Percentiles rank a stretch among this genome's conserved stretches.
Conservation (phyloP, 2,797 vertebrate species). For the Danio jaintianensis region DNA sequence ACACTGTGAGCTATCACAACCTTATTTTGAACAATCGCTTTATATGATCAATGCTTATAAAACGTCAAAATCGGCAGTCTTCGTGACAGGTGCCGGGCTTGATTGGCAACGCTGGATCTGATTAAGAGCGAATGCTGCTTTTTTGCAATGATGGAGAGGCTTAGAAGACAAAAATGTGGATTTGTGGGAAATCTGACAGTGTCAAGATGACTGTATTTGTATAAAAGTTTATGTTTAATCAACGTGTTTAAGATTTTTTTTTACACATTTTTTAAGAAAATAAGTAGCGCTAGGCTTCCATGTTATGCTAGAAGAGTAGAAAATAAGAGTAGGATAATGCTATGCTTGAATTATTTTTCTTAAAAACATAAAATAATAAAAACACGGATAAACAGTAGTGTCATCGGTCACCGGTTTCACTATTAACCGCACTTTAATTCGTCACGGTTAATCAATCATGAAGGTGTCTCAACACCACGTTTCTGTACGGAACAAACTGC, state of each 20-base stretch:
- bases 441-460: too few species aligned
- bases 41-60: slow-evolving; percentile 77
- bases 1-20: slow-evolving; percentile 71
- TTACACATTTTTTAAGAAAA: not conserved
- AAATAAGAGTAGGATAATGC: too few species aligned
- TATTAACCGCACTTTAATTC: too few species aligned
- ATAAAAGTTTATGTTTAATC: not conserved
- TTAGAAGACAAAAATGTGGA: slow-evolving; percentile 44
- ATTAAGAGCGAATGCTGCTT: slow-evolving; percentile 56
- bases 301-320: too few species aligned
- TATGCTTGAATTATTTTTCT: too few species aligned
- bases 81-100: slow-evolving; percentile 70
- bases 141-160: slow-evolving; percentile 30
- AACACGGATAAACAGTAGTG: too few species aligned
- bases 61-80: slow-evolving; percentile 73
- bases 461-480: too few species aligned
- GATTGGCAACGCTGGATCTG: slow-evolving; percentile 59
- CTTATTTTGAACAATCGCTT: slow-evolving; percentile 72
- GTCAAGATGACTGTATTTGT: not conserved
- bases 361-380: too few species aligned
- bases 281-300: not conserved
- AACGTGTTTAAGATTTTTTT: not conserved
- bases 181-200: slow-evolving; percentile 13
- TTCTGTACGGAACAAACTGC: too few species aligned
- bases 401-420: too few species aligned